Evolutionary conservation across 2,888 invertebrate genomes (phyloP).

Genomic region (Mesorhabditis spiculigera): DNA sequence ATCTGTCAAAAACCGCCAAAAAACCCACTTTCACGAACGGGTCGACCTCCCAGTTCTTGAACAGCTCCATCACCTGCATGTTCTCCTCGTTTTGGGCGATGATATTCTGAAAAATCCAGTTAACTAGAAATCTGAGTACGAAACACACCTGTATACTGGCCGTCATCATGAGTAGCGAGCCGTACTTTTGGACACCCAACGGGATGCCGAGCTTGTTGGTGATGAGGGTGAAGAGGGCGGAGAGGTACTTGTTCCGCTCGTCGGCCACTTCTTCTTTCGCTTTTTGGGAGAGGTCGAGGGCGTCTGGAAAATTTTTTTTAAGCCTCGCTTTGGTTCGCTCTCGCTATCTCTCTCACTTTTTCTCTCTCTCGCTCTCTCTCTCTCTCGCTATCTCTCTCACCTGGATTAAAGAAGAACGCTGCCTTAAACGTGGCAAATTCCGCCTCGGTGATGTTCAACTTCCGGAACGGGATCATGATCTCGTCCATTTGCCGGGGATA

Average conservation of each 20-base stretch:
- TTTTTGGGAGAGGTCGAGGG: conserved; percentile 45
- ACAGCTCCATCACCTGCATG: conserved; percentile 58
- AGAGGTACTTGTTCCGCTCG: conserved; percentile 53
- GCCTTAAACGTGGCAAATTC: conserved; percentile 57
- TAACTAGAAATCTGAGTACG: neutral
- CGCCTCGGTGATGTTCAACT: conserved; percentile 39
- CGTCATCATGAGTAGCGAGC: conserved; percentile 46
- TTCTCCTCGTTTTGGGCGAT: conserved; percentile 57
- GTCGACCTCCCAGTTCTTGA: conserved; percentile 49
- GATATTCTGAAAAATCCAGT: conserved; percentile 46
- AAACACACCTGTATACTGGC: conserved; percentile 40
- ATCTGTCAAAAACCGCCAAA: neutral
- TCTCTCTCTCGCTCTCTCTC: neutral
- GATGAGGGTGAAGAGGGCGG: conserved; percentile 50
- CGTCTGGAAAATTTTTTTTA: conserved; percentile 51
- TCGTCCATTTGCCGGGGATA: conserved; percentile 58
- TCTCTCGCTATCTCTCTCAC: conserved; percentile 24
- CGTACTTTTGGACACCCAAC: conserved; percentile 43
- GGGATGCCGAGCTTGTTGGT: conserved; percentile 35
- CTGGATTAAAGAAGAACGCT: conserved; percentile 55
- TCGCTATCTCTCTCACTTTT: conserved; percentile 23
- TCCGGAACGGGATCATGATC: conserved; percentile 53
- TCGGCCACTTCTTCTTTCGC: conserved; percentile 46
- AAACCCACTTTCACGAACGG: conserved; percentile 36
- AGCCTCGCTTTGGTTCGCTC: conserved; percentile 58